These are phyloP conservation scores for Tanaodytes sp. DNA, from an alignment of 2,888 invertebrate genomes.

Conservation along the genomic window DNA sequence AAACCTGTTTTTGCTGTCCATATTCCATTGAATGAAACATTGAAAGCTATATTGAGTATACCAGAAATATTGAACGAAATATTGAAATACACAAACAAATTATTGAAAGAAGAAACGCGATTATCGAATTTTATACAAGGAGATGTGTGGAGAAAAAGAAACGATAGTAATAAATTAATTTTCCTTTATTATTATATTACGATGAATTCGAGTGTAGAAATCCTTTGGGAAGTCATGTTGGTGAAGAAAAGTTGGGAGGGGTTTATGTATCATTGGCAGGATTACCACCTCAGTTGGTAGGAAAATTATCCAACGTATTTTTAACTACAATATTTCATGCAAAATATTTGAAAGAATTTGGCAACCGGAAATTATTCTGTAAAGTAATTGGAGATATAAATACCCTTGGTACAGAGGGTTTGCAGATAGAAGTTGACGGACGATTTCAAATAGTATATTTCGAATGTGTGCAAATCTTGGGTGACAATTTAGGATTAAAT, in stretches of 20 bases:
- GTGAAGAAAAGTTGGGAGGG: slow-evolving; percentile 20
- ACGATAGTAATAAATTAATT: not conserved
- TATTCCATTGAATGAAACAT: too few relatives aligned
- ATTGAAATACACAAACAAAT: too few relatives aligned
- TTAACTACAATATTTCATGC: slow-evolving; percentile 13
- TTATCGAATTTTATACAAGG: not conserved
- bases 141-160: not conserved
- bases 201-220: not conserved
- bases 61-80: too few relatives aligned
- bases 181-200: not conserved
- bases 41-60: too few relatives aligned
- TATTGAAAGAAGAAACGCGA: not conserved
- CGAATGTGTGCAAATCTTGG: not conserved
- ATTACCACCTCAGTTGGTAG: slow-evolving; percentile 44
- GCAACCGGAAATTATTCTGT: not conserved
- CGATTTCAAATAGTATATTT: not conserved
- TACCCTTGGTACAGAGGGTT: not conserved
- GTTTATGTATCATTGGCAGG: slow-evolving; percentile 36
- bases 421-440: not conserved
- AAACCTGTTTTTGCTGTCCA: too few relatives aligned
- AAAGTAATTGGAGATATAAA: slow-evolving; percentile 4
- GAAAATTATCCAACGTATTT: slow-evolving; percentile 28
- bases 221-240: not conserved
- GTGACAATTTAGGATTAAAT: not conserved
- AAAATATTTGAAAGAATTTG: slow-evolving; percentile 10